Percentiles rank a stretch among this genome's conserved stretches.
These are phyloP conservation scores for Sinosuthora webbiana DNA, from an alignment of 2,113 vertebrate genomes.

Conservation along the genomic window DNA sequence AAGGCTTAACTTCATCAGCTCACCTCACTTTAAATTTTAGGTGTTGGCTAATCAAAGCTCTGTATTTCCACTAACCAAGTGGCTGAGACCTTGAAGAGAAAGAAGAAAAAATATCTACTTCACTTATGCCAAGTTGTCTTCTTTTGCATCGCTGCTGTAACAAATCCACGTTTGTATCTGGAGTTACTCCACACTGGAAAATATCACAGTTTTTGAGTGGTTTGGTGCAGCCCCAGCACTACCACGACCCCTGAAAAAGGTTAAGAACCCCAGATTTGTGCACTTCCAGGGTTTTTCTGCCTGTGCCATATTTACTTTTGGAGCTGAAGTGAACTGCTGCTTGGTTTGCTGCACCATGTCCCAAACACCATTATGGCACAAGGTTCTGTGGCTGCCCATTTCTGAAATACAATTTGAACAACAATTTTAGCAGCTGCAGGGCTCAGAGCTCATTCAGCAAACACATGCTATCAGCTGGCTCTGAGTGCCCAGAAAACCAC, in stretches of 20 bases:
- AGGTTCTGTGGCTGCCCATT: neutral
- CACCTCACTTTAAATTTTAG: neutral
- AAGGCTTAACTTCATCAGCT: neutral
- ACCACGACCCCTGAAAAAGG: fast-evolving
- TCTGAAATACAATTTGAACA: neutral
- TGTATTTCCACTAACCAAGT: neutral
- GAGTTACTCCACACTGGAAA: neutral
- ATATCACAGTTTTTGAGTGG: fast-evolving
- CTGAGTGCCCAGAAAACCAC: neutral
- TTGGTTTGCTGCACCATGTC: neutral
- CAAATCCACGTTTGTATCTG: neutral
- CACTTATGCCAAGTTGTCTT: neutral
- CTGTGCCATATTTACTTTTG: neutral
- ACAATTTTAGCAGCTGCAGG: neutral
- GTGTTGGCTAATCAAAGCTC: neutral
- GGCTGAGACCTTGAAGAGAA: neutral
- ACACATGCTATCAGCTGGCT: neutral
- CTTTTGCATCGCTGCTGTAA: neutral
- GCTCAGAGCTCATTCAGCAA: neutral
- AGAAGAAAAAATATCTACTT: neutral
- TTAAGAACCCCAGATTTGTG: neutral
- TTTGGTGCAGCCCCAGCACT: neutral
- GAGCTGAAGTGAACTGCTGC: neutral
- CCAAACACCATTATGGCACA: fast-evolving
- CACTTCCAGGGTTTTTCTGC: neutral